A percentile compares a stretch with the other conserved stretches of the same genome.
phyloP scores from a whole-genome alignment of 2,888 invertebrate genomes.

The Pegoplata infirma region DNA sequence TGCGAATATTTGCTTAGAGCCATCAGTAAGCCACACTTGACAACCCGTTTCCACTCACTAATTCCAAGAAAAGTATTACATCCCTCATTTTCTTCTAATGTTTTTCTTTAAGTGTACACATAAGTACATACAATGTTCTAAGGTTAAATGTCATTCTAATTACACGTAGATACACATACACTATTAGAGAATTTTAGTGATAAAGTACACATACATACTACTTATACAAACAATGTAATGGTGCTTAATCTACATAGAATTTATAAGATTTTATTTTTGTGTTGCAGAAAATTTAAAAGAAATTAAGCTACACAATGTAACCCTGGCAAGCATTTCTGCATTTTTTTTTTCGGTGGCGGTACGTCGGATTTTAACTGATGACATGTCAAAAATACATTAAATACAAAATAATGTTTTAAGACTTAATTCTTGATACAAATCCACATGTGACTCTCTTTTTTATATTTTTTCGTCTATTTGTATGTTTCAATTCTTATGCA shows the following conservation, averaged over 20 bases:
- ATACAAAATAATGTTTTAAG: not conserved
- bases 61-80: not conserved
- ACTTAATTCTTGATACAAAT: not conserved
- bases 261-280: conserved; percentile 23
- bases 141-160: conserved; percentile 50
- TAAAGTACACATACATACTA: conserved; percentile 12
- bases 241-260: conserved; percentile 38
- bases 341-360: too few relatives aligned
- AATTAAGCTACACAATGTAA: not conserved
- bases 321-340: too few relatives aligned
- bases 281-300: not conserved
- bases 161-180: conserved; percentile 2
- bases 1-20: too few relatives aligned
- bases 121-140: conserved; percentile 4
- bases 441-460: not conserved
- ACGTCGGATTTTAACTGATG: too few relatives aligned
- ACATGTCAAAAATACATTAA: too few relatives aligned
- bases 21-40: too few relatives aligned
- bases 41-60: too few relatives aligned
- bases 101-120: not conserved
- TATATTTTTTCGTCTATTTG: not conserved
- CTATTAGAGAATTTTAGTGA: conserved; percentile 9
- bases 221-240: conserved; percentile 15
- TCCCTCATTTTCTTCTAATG: too few relatives aligned
- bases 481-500: conserved; percentile 10